Conservation (phyloP, 1,140 invertebrate species). For the Octopus sinensis region DNA sequence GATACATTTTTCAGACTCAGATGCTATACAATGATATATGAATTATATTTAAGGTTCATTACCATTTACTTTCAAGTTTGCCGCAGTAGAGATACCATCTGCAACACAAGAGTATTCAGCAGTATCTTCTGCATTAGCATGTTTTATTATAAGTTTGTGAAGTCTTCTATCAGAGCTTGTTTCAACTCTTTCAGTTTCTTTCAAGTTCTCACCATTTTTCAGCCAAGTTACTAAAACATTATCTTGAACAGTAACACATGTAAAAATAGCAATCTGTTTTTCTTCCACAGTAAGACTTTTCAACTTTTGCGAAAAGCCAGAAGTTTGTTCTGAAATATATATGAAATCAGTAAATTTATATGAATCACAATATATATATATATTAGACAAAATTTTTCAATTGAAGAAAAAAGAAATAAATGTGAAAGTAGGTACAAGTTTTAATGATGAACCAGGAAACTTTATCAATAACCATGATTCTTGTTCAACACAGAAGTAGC, state of each 20-base stretch:
- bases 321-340: too few relatives aligned
- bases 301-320: conserved; percentile 29
- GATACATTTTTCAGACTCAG: too few relatives aligned
- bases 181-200: conserved; percentile 36
- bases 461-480: too few relatives aligned
- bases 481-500: too few relatives aligned
- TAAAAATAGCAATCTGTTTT: conserved; percentile 41
- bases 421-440: too few relatives aligned
- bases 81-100: conserved; percentile 32
- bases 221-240: conserved; percentile 49
- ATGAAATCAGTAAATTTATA: too few relatives aligned
- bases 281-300: conserved; percentile 58
- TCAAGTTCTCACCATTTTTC: conserved; percentile 62
- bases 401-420: too few relatives aligned
- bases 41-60: background rate
- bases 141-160: conserved; percentile 36
- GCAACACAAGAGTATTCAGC: conserved; percentile 43
- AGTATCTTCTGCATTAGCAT: conserved; percentile 31
- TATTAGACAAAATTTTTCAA: too few relatives aligned
- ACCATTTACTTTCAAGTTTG: conserved; percentile 37
- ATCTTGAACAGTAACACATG: conserved; percentile 50
- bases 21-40: too few relatives aligned
- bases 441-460: too few relatives aligned
- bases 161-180: conserved; percentile 51
- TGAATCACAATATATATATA: too few relatives aligned